Percentiles rank a stretch among this genome's conserved stretches.
Evolutionary conservation across 2,888 invertebrate genomes (phyloP).

Genomic region (Hoplodrina ambigua): DNA sequence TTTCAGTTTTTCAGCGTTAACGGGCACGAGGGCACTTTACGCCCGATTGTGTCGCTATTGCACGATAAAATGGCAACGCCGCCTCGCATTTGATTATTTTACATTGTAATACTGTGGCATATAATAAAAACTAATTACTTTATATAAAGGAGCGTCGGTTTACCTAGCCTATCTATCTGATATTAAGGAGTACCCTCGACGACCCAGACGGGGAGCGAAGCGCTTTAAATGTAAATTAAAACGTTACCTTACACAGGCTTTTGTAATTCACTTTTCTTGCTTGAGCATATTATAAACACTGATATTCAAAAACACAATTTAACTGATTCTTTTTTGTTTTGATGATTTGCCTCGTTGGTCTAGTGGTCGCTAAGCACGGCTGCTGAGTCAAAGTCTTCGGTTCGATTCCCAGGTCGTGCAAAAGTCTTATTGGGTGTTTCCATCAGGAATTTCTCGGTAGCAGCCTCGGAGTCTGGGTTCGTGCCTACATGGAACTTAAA

Average conservation of each 20-base stretch:
- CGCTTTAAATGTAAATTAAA: conserved; percentile 61
- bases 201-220: conserved; percentile 36
- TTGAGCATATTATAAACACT: conserved; percentile 11
- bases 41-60: conserved; percentile 10
- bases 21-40: conserved; percentile 24
- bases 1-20: conserved; percentile 25
- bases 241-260: conserved; percentile 49
- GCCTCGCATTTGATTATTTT: conserved; percentile 23
- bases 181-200: conserved; percentile 43
- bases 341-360: too few species aligned
- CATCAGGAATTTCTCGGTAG: too few species aligned
- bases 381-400: too few species aligned
- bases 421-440: too few species aligned
- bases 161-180: conserved; percentile 32
- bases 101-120: conserved; percentile 1
- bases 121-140: conserved; percentile 40
- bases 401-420: too few species aligned
- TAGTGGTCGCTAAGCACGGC: too few species aligned
- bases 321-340: background rate
- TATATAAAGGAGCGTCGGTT: conserved; percentile 33
- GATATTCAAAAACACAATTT: conserved; percentile 8
- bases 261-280: conserved; percentile 52
- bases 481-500: too few species aligned
- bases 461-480: too few species aligned
- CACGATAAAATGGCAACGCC: conserved; percentile 7